Evolutionary conservation across 2,113 vertebrate genomes (phyloP).

Genomic region (Sterrhoptilus dennistouni): DNA sequence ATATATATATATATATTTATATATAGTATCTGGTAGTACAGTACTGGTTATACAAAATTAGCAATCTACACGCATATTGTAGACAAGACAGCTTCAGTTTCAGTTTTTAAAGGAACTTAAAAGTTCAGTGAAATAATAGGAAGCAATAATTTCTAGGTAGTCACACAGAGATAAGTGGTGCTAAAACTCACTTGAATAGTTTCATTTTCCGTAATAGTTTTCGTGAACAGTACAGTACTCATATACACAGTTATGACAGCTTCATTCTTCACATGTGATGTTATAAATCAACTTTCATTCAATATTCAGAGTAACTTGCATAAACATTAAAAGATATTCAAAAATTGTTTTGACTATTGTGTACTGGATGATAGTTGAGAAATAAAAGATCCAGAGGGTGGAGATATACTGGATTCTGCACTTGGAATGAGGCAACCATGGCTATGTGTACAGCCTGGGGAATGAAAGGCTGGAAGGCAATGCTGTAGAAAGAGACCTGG

Average conservation of each 20-base stretch:
- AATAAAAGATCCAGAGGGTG: not conserved
- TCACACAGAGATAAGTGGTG: not conserved
- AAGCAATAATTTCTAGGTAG: not conserved
- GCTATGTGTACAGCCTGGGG: not conserved
- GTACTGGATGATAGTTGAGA: not conserved
- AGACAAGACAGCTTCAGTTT: not conserved
- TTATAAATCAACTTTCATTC: not conserved
- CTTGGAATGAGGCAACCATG: not conserved
- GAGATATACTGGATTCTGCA: not conserved
- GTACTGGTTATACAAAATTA: not conserved
- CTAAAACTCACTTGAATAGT: not conserved
- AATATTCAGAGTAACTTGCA: not conserved
- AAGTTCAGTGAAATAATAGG: not conserved
- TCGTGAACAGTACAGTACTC: not conserved
- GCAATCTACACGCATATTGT: not conserved
- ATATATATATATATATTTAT: not conserved
- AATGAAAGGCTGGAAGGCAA: not conserved
- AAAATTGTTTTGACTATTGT: not conserved
- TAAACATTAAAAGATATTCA: not conserved
- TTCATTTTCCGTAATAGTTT: not conserved
- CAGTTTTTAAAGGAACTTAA: not conserved
- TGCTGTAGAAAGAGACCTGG: rapidly evolving
- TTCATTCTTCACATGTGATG: not conserved
- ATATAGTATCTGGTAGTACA: not conserved
- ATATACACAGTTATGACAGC: not conserved